These are phyloP conservation scores for Shargacucullia verbasci DNA, from an alignment of 2,888 invertebrate genomes.

Conservation along the genomic window DNA sequence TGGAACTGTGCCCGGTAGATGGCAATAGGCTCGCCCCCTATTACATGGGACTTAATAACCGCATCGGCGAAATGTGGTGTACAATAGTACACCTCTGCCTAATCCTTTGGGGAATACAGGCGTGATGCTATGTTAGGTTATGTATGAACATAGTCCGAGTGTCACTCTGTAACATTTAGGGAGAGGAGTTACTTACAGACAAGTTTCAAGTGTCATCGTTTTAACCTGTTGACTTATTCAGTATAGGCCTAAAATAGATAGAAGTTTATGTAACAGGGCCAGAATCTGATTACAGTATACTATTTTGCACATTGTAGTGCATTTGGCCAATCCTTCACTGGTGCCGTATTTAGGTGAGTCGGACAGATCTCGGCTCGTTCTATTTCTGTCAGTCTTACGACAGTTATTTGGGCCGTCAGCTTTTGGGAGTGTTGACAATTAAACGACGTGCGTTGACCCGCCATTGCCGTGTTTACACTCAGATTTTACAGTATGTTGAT, in stretches of 20 bases:
- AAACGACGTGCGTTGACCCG: slow-evolving; percentile 75
- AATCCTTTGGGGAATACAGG: no score
- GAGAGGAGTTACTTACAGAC: not conserved
- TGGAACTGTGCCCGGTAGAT: no score
- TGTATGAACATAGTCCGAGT: no score
- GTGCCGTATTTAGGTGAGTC: slow-evolving; percentile 52
- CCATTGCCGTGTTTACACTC: slow-evolving; percentile 61
- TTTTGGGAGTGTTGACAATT: slow-evolving; percentile 71
- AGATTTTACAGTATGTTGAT: slow-evolving; percentile 20
- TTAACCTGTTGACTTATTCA: slow-evolving; percentile 13
- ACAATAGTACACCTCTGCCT: no score
- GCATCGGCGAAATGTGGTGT: no score
- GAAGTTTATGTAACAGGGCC: not conserved
- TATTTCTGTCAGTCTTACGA: slow-evolving; percentile 66
- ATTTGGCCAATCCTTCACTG: slow-evolving; percentile 21
- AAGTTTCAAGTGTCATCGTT: slow-evolving; percentile 15
- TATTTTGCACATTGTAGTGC: slow-evolving; percentile 20
- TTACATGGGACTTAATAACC: no score
- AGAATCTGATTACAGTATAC: not conserved
- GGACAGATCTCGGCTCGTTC: slow-evolving; percentile 55
- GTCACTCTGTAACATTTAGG: no score
- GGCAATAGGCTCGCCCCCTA: no score
- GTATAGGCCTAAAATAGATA: slow-evolving; percentile 19
- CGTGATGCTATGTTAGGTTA: no score
- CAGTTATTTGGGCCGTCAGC: slow-evolving; percentile 75